Conservation (phyloP, 2,113 vertebrate species). For the Forbesichthys agassizii region DNA sequence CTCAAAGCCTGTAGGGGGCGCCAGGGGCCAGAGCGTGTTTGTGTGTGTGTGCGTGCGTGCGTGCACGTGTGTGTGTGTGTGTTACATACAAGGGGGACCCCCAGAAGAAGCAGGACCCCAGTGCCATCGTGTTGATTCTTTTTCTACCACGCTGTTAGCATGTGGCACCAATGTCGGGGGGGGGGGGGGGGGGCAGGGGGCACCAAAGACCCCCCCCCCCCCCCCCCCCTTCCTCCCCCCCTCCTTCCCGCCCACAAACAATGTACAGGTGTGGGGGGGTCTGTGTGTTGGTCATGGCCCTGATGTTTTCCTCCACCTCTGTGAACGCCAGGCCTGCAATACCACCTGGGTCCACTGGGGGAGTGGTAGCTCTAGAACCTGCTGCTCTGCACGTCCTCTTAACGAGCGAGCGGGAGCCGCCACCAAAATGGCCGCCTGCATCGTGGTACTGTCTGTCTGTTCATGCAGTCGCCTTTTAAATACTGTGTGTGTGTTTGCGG, state of each 20-base stretch:
- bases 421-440: constrained; percentile 26
- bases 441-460: constrained; percentile 72
- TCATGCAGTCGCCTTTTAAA: constrained; percentile 68
- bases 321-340: constrained; percentile 34
- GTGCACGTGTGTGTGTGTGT: background rate
- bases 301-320: background rate
- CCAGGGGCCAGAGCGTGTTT: background rate
- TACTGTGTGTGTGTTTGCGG: constrained; percentile 55
- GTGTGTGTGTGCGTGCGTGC: too few species aligned
- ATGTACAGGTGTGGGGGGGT: constrained; percentile 36
- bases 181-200: too few species aligned
- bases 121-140: constrained; percentile 4
- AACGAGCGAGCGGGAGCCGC: too few species aligned
- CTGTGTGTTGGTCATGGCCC: constrained; percentile 74
- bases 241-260: constrained; percentile 1
- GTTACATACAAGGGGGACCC: too few species aligned
- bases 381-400: constrained; percentile 83
- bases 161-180: constrained; percentile 68
- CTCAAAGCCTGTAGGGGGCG: background rate
- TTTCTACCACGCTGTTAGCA: constrained; percentile 55
- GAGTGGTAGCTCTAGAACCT: constrained; percentile 47
- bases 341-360: constrained; percentile 58
- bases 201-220: constrained; percentile 35
- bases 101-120: too few species aligned
- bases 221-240: too few species aligned